Percentiles rank a stretch among this genome's conserved stretches.
phyloP scores from a whole-genome alignment of 1,140 invertebrate genomes.

The Elymnias hypermnestra region DNA sequence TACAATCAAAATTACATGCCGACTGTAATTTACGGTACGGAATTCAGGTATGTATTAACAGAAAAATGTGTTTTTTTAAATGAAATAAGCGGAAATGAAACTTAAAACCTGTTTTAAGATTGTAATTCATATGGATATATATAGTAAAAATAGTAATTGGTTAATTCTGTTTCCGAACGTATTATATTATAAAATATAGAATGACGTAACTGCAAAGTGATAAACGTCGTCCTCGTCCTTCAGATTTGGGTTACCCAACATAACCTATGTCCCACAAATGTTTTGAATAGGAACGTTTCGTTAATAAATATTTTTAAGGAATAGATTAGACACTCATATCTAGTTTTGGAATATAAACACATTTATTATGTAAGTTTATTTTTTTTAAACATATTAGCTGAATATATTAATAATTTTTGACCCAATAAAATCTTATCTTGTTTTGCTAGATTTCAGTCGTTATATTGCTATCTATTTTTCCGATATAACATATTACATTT shows the following conservation, averaged over 20 bases:
- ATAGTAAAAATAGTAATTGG: no score
- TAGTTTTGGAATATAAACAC: not conserved
- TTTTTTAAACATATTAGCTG: not conserved
- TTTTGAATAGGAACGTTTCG: conserved; percentile 1
- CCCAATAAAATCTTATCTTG: no score
- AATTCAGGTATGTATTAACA: no score
- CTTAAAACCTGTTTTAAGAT: no score
- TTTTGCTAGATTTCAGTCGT: not conserved
- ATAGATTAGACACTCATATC: no score
- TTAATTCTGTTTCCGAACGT: not conserved
- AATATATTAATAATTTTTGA: no score
- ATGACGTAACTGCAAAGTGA: conserved; percentile 1
- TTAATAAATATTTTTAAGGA: not conserved
- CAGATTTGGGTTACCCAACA: conserved; percentile 7
- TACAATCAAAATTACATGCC: no score
- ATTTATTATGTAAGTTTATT: not conserved
- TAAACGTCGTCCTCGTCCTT: conserved; percentile 7
- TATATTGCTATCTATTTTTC: not conserved
- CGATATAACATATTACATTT: not conserved
- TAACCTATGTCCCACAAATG: conserved; percentile 6
- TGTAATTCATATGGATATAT: no score
- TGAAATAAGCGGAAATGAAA: no score
- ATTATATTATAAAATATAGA: not conserved
- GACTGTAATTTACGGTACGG: no score
- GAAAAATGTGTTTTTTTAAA: no score